These are phyloP conservation scores for Daboia siamensis DNA, from an alignment of 2,113 vertebrate species.

Conservation along the genomic window DNA sequence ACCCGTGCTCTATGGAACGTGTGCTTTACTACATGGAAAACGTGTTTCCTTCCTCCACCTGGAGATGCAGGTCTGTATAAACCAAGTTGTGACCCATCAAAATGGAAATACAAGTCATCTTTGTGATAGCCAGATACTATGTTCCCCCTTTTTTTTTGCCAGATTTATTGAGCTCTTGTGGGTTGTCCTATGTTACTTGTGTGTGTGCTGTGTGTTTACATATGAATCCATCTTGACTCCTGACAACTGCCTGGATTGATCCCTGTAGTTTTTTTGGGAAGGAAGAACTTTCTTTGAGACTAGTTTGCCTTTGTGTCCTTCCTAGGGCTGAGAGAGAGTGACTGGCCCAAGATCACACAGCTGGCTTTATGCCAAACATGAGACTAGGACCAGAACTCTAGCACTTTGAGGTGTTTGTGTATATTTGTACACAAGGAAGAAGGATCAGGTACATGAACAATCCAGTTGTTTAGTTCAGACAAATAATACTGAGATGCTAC, in stretches of 20 bases:
- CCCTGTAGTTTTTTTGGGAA: not conserved
- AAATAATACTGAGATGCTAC: not conserved
- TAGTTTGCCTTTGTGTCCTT: not conserved
- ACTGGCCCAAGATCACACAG: not conserved
- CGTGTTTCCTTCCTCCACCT: not conserved
- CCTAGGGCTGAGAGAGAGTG: not conserved
- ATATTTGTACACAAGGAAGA: not conserved
- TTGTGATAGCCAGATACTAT: no score
- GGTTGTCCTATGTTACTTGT: not conserved
- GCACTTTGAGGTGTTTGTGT: not conserved
- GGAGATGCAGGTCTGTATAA: not conserved
- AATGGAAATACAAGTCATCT: not conserved
- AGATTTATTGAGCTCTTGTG: not conserved
- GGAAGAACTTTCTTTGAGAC: not conserved
- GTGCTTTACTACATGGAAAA: not conserved
- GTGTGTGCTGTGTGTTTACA: not conserved
- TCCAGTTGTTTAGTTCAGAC: not conserved
- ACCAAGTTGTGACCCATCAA: not conserved
- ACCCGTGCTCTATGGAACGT: not conserved
- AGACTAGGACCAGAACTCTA: not conserved
- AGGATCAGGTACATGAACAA: not conserved
- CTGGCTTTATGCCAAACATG: not conserved
- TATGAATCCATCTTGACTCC: not conserved
- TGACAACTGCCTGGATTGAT: not conserved
- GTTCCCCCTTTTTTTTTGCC: no score